Evolutionary conservation across 2,113 vertebrate genomes (phyloP), one percentile per base, ranked within the genome.

Genomic region (Takifugu bimaculatus): DNA sequence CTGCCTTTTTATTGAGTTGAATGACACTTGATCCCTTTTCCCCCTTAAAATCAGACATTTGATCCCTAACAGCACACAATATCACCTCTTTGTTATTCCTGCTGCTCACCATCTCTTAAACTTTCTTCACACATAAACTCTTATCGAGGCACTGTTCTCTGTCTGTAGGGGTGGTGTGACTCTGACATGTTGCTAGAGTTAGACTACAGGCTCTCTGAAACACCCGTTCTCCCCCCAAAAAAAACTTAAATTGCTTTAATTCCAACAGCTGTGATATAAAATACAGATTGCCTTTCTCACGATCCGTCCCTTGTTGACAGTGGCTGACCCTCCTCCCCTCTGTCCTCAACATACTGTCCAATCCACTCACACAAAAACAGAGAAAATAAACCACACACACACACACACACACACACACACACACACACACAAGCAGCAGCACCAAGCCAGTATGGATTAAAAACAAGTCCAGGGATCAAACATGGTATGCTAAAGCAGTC

Each of bases 301-400:
- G 86, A 84, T 87, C 86, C 51, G 54, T 50, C 51, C 78, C 69
- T 85, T 88, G 86, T 90, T 88, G 85, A 89, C 85, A 87, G 80
- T 83, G 81, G 78, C 82, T 86, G 83, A 87, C 83, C 87, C 79
- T 70, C 64, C 70, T 65, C 75, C 74, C 70, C 63, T 75, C 72
- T 69, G 65, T 80, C 81, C 73, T 78, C 72, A 58, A 67, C 85
- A 80, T 85, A 85, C 77, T 70, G 80, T 80, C 67, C 73, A 64
- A 67, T 74, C 80, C 82, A 80, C 73, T 75, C 86, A 88, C 74
- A 88, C 78, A 83, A 81, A 84, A 66, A 76, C 70, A 86, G 74
- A 53, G 60, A 81, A 88, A 91, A 88, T 89, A 90, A 90, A 86
- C 86, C 60, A 49, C 65, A 68, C 67, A 63, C 68, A 52, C 54